phyloP scores from a whole-genome alignment of 2,113 vertebrate species.

The Circaetus cinerascens region DNA sequence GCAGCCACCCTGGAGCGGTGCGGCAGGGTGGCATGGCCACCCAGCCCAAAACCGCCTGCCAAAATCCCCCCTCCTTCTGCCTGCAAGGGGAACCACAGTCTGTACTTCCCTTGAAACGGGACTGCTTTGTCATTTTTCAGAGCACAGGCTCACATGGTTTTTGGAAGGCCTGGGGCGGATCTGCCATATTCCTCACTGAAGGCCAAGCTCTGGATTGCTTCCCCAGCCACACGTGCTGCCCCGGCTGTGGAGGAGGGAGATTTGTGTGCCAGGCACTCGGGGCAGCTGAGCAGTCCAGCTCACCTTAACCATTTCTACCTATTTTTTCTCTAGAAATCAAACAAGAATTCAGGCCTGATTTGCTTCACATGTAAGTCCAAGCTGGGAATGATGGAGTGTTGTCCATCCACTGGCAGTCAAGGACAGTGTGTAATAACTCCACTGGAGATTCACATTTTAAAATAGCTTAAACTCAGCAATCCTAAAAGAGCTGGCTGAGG shows the following conservation, averaged over 20 bases:
- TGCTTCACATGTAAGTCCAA: neutral
- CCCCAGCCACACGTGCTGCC: accelerated
- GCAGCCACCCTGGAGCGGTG: accelerated
- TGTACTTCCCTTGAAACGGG: accelerated
- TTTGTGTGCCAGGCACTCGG: neutral
- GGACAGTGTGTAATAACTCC: neutral
- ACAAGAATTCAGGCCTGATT: neutral
- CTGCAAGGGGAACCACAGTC: neutral
- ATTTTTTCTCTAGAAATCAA: neutral
- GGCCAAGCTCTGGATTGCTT: neutral
- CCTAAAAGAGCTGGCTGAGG: neutral
- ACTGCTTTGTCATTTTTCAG: neutral
- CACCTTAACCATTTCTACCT: neutral
- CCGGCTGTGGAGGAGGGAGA: neutral
- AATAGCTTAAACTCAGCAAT: neutral
- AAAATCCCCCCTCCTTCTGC: neutral
- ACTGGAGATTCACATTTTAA: neutral
- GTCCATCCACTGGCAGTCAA: neutral
- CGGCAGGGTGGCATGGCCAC: neutral
- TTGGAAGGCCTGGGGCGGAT: neutral
- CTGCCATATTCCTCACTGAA: neutral
- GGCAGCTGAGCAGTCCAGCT: neutral
- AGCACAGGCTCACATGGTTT: accelerated
- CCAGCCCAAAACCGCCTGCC: accelerated
- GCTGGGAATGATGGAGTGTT: conserved; percentile 32